Evolutionary conservation across 1,140 invertebrate genomes (phyloP).

Genomic region (Penaeus chinensis): DNA sequence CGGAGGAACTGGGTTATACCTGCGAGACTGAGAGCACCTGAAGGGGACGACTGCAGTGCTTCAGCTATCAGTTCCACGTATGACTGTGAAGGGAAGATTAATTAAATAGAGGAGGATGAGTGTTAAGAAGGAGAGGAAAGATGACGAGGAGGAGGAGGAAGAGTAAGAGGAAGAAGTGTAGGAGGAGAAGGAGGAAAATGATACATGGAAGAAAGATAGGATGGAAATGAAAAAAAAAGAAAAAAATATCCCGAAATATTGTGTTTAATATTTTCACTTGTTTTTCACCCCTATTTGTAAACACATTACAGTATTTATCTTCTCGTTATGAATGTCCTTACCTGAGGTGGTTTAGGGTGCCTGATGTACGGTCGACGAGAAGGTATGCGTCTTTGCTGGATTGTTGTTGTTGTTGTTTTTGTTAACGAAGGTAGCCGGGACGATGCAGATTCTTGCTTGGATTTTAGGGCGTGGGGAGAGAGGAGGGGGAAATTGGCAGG

Average conservation of each 20-base stretch:
- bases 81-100: neutral
- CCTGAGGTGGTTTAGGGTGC: conserved; percentile 40
- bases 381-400: neutral
- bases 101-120: too few relatives aligned
- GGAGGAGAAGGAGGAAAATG: too few relatives aligned
- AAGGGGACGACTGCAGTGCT: conserved; percentile 35
- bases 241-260: too few relatives aligned
- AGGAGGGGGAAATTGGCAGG: neutral
- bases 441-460: neutral
- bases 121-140: too few relatives aligned
- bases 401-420: neutral
- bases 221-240: too few relatives aligned
- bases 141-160: neutral
- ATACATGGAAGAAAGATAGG: too few relatives aligned
- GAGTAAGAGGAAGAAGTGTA: too few relatives aligned
- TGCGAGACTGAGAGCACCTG: conserved; percentile 30
- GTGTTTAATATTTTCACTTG: too few relatives aligned
- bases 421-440: neutral
- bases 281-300: too few relatives aligned
- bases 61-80: conserved; percentile 43
- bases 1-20: conserved; percentile 26
- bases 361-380: conserved; percentile 13
- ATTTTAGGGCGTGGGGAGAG: neutral
- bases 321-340: neutral
- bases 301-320: too few relatives aligned